Evolutionary conservation across 53 echinoderm and acorn worm species (phyloP).

Genomic region (Echinarachnius parma): DNA sequence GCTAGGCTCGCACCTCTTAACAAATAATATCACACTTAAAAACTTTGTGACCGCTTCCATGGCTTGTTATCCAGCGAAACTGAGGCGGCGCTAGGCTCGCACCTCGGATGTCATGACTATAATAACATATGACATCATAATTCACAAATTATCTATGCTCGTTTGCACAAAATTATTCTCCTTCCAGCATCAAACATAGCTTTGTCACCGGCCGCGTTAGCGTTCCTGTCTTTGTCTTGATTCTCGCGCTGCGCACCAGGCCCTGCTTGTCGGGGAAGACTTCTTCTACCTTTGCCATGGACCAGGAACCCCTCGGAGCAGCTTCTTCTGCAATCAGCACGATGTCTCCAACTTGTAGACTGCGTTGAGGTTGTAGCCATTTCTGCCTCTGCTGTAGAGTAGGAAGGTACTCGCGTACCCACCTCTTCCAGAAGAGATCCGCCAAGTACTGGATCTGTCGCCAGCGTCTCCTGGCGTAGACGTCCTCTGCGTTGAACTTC

Average conservation of each 20-base stretch:
- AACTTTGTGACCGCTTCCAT: no score
- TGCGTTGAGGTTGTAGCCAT: slow-evolving; percentile 20
- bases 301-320: slow-evolving; percentile 27
- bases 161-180: slow-evolving; percentile 2
- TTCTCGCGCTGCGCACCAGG: neutral
- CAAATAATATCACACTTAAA: no score
- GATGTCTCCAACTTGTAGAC: slow-evolving; percentile 20
- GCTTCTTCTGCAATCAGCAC: slow-evolving; percentile 11
- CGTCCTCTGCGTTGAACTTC: slow-evolving; percentile 6
- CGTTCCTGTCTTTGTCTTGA: slow-evolving; percentile 12
- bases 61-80: no score
- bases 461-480: slow-evolving; percentile 18
- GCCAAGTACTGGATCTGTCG: slow-evolving; percentile 14
- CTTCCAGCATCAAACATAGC: slow-evolving; percentile 10
- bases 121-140: no score
- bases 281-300: slow-evolving; percentile 6
- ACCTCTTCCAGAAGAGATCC: slow-evolving; percentile 33
- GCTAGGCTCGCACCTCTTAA: no score
- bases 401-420: slow-evolving; percentile 20
- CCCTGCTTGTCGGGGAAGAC: slow-evolving; percentile 17
- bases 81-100: no score
- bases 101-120: no score
- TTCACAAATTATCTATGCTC: no score
- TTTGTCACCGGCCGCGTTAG: slow-evolving; percentile 8
- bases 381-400: slow-evolving; percentile 19